A percentile compares a stretch with the other conserved stretches of the same genome.
These are phyloP conservation scores for Argyresthia goedartella DNA, from an alignment of 2,888 invertebrate genomes.

Conservation along the genomic window DNA sequence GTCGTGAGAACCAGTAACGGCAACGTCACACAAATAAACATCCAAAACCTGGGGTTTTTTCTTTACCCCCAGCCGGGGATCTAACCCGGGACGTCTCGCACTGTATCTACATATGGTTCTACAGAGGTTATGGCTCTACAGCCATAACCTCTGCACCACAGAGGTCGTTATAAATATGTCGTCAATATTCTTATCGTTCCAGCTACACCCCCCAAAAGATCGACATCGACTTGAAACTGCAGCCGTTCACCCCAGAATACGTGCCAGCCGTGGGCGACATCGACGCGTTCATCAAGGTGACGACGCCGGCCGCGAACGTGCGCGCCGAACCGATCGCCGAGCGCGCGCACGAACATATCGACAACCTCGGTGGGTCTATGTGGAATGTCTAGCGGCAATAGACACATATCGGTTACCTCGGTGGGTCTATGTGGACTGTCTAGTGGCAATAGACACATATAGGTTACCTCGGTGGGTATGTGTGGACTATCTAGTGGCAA, in stretches of 20 bases:
- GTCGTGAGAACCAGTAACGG: no score
- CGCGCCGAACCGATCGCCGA: conserved; percentile 36
- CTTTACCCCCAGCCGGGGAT: no score
- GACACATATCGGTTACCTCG: no score
- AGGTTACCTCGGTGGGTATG: not conserved
- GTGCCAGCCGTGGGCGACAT: conserved; percentile 99
- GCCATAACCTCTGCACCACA: no score
- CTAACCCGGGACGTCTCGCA: no score
- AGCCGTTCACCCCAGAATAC: conserved; percentile 96
- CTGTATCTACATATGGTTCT: no score
- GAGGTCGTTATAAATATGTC: no score
- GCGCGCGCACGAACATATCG: conserved; percentile 67
- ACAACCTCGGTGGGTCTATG: conserved; percentile 50
- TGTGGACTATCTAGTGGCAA: conserved; percentile 27
- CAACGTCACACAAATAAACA: no score
- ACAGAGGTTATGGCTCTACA: no score
- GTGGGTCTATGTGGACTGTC: conserved; percentile 16
- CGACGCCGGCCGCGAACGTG: conserved; percentile 78
- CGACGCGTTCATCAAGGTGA: conserved; percentile 96
- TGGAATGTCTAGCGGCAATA: not conserved
- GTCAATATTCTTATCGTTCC: conserved; percentile 6
- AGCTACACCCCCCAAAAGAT: conserved; percentile 95
- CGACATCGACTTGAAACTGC: conserved; percentile 89
- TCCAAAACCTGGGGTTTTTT: no score
- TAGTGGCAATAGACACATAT: conserved; percentile 16